phyloP scores from a whole-genome alignment of 2,113 vertebrate genomes.

The Picathartes gymnocephalus region DNA sequence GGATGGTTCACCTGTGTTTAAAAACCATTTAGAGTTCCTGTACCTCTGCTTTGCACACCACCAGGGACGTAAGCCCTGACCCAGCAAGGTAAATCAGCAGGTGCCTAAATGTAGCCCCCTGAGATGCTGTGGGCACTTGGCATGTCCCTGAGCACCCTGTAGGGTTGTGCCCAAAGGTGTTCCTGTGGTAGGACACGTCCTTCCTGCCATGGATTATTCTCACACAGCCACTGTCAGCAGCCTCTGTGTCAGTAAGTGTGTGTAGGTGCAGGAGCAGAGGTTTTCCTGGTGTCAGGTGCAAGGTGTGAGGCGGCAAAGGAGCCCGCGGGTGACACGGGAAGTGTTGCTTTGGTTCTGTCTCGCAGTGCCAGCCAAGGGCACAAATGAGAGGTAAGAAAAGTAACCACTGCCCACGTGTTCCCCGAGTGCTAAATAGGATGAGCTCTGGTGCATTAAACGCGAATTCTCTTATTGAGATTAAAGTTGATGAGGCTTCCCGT shows the following conservation, averaged over 20 bases:
- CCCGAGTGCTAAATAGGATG: rapidly evolving
- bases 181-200: rapidly evolving
- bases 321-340: rapidly evolving
- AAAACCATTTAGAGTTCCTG: not conserved
- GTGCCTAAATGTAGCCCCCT: not conserved
- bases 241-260: rapidly evolving
- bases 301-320: not conserved
- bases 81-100: not conserved
- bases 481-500: not conserved
- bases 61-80: too few species aligned
- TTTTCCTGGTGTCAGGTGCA: not conserved
- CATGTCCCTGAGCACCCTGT: not conserved
- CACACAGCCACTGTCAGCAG: rapidly evolving
- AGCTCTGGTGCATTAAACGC: too few species aligned
- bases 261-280: rapidly evolving
- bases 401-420: rapidly evolving
- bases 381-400: not conserved
- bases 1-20: not conserved
- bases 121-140: too few species aligned
- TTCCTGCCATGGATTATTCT: not conserved
- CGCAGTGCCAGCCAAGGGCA: not conserved
- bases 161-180: not conserved
- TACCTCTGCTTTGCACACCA: not conserved
- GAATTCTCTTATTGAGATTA: too few species aligned
- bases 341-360: not conserved